Evolutionary conservation across 1,140 invertebrate species (phyloP), one percentile per base, ranked within the genome.

Genomic region (Drosophila nannoptera): DNA sequence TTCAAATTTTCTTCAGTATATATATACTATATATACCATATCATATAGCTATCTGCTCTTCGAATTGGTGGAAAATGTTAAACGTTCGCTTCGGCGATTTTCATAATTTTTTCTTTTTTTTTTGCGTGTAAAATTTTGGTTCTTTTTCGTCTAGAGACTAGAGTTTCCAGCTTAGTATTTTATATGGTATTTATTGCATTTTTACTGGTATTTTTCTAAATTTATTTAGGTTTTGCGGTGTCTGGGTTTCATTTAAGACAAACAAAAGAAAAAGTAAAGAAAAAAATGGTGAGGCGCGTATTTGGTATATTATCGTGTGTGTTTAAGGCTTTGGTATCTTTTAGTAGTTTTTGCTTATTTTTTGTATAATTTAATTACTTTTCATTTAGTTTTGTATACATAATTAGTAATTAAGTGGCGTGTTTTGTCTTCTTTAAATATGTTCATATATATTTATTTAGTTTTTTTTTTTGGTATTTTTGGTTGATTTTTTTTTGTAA

Each of bases 21-120:
- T 49, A 49, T 33, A 33, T 59, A 54, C 46, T 53, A 36, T 62
- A 62, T 59, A 55, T 48, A 38, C 22, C 50, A 63, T 68, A 59
- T 40, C 3, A 68, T 48, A 56, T 45, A 64, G 29, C 50, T 45
- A 12, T 43, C 64, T 65, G 45, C 46, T 65, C 48, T 32, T 83
- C 71, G 75, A 83, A 78, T 82, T 82, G 78, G 78, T 82, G 78
- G 78, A 82, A 83, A 83, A 69, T 75, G 64, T 83, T 83, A 35
- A 67, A 75, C 48, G 72, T 72, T 82, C 16, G 73, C 61, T 74
- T 81, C 40, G 12, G 49, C 38, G 4, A 0, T 74, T 75, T 52
- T 8, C 14, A 8, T 40, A 1, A 36, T 2, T 67, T 46, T 63
- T 54, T 40, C 43, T 73, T 53, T 52, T 73, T 45, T 38, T 8